Evolutionary conservation across 2,888 invertebrate species (phyloP).

Genomic region (Automeris io): DNA sequence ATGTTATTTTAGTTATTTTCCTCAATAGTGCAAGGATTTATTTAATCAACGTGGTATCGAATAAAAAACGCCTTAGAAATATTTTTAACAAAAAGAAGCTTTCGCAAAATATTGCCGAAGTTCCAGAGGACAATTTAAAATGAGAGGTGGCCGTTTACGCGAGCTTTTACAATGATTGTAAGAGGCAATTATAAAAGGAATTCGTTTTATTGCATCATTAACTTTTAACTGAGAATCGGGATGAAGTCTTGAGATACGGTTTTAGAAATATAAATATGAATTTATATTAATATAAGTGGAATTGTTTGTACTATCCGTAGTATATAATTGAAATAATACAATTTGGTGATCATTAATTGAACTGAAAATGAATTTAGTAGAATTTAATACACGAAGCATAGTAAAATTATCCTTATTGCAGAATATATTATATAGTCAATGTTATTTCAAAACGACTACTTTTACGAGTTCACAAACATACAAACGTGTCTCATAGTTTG

Average conservation of each 20-base stretch:
- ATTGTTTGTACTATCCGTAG: background rate
- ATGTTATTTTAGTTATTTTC: background rate
- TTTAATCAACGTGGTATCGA: background rate
- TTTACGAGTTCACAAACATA: too few relatives aligned
- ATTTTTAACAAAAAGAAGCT: background rate
- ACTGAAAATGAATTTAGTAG: background rate
- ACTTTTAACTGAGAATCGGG: slow-evolving; percentile 24
- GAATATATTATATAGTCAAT: too few relatives aligned
- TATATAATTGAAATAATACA: background rate
- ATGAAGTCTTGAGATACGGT: too few relatives aligned
- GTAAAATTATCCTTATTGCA: too few relatives aligned
- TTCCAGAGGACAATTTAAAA: slow-evolving; percentile 11
- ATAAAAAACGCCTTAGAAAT: background rate
- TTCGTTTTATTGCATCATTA: slow-evolving; percentile 32
- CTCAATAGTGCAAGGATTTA: background rate
- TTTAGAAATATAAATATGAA: too few relatives aligned
- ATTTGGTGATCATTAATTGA: background rate
- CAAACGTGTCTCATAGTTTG: too few relatives aligned
- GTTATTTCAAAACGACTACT: too few relatives aligned
- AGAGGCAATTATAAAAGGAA: slow-evolving; percentile 26
- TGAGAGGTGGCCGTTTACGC: slow-evolving; percentile 15
- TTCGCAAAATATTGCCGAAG: slow-evolving; percentile 9
- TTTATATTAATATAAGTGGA: background rate
- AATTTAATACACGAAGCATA: too few relatives aligned
- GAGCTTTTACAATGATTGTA: slow-evolving; percentile 17